Base-by-base conservation (phyloP, 37 sponge, comb jelly and placozoan species). In the Beroe ovata region DNA sequence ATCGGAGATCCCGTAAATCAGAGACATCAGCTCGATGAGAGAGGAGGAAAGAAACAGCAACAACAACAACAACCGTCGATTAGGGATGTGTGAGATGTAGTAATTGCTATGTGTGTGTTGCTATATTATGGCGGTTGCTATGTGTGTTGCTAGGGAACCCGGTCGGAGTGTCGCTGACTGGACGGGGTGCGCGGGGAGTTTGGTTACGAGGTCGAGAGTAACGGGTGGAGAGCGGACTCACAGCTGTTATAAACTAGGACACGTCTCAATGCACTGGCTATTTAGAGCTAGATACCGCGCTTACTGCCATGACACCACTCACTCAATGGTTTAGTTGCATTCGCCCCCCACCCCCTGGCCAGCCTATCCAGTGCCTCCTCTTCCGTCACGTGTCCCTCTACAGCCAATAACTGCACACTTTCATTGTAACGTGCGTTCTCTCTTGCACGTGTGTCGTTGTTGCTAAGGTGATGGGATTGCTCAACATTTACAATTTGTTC, bases 241-340 rank as follows among this genome's bases (percentile, higher is more conserved):
- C 54, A 47, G 54, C 54, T 47, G 54, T 47, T 47, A 47, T 47
- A 47, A 47, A 47, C 54, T 47, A 47, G 54, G 54, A 47, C 54
- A 47, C 54, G 54, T 16, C 54, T 47, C 54, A 47, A 16, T 47
- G 54, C 54, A 47, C 54, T 47, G 54, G 11, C 11, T 47, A 47
- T 47, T 47, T 47, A 47, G 54, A 47, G 54, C n/a, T n/a, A n/a
- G n/a, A 66, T 34, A 66, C 8, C 25, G 69, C 36, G 36, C 30
- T 66, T 66, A 66, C 69, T 33, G 69, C 25, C 69, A 66, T 66
- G 18, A 66, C 69, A 66, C 69, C 69, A 66, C 69, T 66, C 69
- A 66, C 69, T 66, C 69, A 66, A 66, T 66, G 69, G 69, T 66
- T 25, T 66, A 32, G 69, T 66, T 32, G 30, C 69, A 29, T 66